Conservation (phyloP, 2,888 invertebrate species). For the Amphimallon solstitiale region DNA sequence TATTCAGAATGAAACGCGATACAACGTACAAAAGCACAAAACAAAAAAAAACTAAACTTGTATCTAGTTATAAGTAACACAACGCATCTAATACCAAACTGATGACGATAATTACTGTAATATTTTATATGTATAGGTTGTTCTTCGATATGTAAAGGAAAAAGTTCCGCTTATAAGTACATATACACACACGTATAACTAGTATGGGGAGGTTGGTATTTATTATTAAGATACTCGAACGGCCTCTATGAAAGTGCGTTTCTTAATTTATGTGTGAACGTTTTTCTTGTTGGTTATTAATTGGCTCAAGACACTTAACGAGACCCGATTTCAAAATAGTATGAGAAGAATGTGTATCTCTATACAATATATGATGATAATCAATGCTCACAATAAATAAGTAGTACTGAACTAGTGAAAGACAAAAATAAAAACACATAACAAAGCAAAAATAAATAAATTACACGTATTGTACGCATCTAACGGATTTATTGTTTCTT, state of each 20-base stretch:
- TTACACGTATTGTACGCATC: too few relatives aligned
- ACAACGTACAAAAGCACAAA: neutral
- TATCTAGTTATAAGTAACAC: conserved; percentile 9
- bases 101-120: conserved; percentile 12
- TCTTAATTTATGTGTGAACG: conserved; percentile 26
- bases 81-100: conserved; percentile 11
- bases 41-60: neutral
- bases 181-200: neutral
- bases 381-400: neutral
- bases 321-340: neutral
- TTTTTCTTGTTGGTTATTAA: conserved; percentile 14
- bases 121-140: conserved; percentile 8
- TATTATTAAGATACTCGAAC: conserved; percentile 9
- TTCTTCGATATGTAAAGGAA: conserved; percentile 6
- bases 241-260: neutral
- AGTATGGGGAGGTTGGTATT: conserved; percentile 5
- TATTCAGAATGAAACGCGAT: neutral
- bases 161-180: neutral
- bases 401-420: neutral
- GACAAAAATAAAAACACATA: too few relatives aligned
- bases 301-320: conserved; percentile 2
- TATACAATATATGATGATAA: neutral
- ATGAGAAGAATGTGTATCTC: neutral
- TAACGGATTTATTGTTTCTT: too few relatives aligned
- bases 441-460: too few relatives aligned